phyloP scores from a whole-genome alignment of 2,113 vertebrate genomes.

The Microcebus lehilahytsara region DNA sequence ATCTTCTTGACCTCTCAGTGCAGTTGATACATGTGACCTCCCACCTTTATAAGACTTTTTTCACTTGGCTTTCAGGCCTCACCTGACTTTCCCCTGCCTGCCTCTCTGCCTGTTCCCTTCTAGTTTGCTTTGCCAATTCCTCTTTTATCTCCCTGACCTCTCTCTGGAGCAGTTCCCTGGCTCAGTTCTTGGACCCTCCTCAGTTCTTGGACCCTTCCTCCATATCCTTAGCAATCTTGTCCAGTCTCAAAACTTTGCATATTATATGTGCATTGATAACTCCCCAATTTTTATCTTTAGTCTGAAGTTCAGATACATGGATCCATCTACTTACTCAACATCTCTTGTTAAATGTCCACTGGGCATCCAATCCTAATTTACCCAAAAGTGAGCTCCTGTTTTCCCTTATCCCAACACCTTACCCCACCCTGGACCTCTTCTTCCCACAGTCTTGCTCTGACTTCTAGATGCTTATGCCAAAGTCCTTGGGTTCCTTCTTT shows the following conservation, averaged over 20 bases:
- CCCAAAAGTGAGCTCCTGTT: background rate
- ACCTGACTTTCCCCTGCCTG: fast-evolving
- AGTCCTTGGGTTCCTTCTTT: background rate
- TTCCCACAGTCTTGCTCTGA: background rate
- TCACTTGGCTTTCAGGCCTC: background rate
- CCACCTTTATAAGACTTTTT: background rate
- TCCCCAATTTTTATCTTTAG: background rate
- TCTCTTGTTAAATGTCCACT: background rate
- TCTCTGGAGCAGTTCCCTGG: background rate
- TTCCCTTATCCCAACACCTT: background rate
- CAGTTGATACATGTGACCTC: background rate
- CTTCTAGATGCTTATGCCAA: background rate
- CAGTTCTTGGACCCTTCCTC: background rate
- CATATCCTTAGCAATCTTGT: background rate
- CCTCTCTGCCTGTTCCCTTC: background rate
- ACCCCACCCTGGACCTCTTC: background rate
- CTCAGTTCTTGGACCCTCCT: background rate
- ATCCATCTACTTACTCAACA: background rate
- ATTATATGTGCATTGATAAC: background rate
- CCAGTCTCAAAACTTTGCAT: background rate
- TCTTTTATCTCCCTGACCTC: background rate
- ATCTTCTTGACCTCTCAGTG: background rate
- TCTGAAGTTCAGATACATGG: background rate
- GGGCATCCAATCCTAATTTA: too few species aligned
- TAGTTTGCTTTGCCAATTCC: background rate